Conservation (phyloP, 2,113 vertebrate genomes). For the Cyprinodon brontotheroides region DNA sequence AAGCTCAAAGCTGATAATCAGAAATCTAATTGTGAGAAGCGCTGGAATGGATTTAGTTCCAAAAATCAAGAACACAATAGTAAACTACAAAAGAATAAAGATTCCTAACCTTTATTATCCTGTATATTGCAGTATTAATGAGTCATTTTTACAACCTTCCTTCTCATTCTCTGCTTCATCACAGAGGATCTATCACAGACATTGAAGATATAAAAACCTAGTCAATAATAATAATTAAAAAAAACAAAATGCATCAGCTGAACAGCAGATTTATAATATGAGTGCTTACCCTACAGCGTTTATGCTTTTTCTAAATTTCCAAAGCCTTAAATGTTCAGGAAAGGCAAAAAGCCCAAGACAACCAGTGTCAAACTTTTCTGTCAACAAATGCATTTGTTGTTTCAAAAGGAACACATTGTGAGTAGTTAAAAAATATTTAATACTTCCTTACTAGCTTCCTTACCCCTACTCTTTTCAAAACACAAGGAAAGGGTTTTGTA, state of each 20-base stretch:
- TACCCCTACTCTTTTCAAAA: not conserved
- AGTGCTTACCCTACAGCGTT: not conserved
- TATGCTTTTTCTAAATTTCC: not conserved
- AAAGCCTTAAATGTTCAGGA: not conserved
- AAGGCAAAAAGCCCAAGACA: not conserved
- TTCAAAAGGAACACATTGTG: not conserved
- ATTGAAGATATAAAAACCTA: not conserved
- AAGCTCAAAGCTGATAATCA: not conserved
- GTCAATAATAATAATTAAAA: not conserved
- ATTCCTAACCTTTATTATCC: not conserved
- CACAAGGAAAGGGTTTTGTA: not conserved
- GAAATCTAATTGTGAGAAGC: not conserved
- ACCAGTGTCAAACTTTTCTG: not conserved
- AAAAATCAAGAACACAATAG: not conserved
- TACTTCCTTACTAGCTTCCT: not conserved
- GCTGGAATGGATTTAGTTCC: not conserved
- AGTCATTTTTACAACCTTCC: not conserved
- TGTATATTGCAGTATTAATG: not conserved
- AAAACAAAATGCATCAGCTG: not conserved
- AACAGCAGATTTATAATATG: not conserved
- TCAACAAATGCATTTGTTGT: slow-evolving; percentile 1
- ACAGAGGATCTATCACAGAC: not conserved
- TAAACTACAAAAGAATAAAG: not conserved
- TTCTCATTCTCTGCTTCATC: not conserved
- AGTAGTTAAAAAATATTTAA: not conserved